These are phyloP conservation scores for Coboldia fuscipes DNA, from an alignment of 1,140 invertebrate species.

Conservation along the genomic window DNA sequence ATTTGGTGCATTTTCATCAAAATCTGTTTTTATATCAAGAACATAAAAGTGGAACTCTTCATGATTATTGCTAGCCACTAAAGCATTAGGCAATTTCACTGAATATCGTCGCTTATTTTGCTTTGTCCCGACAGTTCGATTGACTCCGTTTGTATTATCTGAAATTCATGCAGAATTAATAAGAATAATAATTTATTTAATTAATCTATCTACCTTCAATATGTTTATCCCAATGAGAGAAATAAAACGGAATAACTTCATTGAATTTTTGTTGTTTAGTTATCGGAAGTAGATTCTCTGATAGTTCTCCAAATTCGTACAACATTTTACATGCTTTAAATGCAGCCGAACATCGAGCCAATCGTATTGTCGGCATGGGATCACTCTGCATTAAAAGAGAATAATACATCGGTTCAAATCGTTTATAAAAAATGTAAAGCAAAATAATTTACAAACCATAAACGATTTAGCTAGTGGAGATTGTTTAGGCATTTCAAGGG, in stretches of 20 bases:
- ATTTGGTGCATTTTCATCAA: constrained; percentile 6
- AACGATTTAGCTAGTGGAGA: constrained; percentile 26
- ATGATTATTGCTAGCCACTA: constrained; percentile 11
- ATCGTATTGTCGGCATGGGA: constrained; percentile 27
- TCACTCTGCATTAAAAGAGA: constrained; percentile 27
- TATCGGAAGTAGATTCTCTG: constrained; percentile 50
- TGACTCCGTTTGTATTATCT: constrained; percentile 4
- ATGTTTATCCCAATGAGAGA: constrained; percentile 28
- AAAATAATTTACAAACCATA: constrained; percentile 3
- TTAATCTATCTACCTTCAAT: constrained; percentile 11
- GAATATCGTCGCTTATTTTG: constrained; percentile 47
- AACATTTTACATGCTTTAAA: constrained; percentile 50
- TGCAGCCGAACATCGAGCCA: constrained; percentile 63
- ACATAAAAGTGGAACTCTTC: too few species aligned
- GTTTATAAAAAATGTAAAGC: background rate
- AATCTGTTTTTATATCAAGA: too few species aligned
- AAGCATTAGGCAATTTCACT: constrained; percentile 25
- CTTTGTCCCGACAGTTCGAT: constrained; percentile 39
- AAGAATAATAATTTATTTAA: background rate
- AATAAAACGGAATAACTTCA: too few species aligned
- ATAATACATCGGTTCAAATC: background rate
- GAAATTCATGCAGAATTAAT: background rate
- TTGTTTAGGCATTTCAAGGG: constrained; percentile 45
- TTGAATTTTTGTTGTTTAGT: too few species aligned
- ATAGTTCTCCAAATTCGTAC: constrained; percentile 51